phyloP scores from a whole-genome alignment of 2,888 invertebrate genomes.

The Monoplex corrugatus region DNA sequence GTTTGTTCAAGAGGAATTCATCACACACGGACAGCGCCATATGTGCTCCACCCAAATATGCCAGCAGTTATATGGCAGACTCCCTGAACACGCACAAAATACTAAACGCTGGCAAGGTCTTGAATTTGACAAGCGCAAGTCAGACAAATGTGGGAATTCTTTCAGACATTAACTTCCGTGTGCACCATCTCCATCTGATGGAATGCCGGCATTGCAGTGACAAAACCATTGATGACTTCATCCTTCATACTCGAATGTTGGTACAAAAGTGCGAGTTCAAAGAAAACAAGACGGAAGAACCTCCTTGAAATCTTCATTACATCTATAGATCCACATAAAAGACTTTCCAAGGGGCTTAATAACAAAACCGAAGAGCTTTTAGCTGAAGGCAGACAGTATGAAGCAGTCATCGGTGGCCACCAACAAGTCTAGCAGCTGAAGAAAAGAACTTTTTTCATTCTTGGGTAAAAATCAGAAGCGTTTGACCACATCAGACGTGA shows the following conservation, averaged over 20 bases:
- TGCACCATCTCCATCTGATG: conserved; percentile 50
- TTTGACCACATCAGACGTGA: background rate
- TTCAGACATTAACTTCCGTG: conserved; percentile 50
- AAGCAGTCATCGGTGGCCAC: background rate
- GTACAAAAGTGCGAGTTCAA: conserved; percentile 23
- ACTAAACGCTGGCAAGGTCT: too few species aligned
- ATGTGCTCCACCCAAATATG: too few species aligned
- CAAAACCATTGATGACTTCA: conserved; percentile 52
- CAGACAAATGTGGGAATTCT: conserved; percentile 48
- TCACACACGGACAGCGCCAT: too few species aligned
- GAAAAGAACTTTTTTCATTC: conserved; percentile 40
- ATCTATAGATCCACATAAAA: background rate
- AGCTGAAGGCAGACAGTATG: background rate
- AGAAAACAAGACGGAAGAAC: background rate
- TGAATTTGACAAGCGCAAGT: background rate
- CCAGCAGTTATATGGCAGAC: too few species aligned
- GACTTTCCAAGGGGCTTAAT: background rate
- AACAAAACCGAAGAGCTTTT: background rate
- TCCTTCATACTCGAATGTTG: conserved; percentile 31
- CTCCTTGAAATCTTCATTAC: background rate
- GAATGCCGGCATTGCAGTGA: conserved; percentile 44
- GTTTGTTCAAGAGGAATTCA: too few species aligned
- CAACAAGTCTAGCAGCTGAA: background rate
- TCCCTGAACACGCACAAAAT: too few species aligned
- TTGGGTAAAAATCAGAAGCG: background rate